A percentile compares a stretch with the other conserved stretches of the same genome.
phyloP scores from a whole-genome alignment of 2,797 vertebrate species.

The Pygocentrus nattereri region DNA sequence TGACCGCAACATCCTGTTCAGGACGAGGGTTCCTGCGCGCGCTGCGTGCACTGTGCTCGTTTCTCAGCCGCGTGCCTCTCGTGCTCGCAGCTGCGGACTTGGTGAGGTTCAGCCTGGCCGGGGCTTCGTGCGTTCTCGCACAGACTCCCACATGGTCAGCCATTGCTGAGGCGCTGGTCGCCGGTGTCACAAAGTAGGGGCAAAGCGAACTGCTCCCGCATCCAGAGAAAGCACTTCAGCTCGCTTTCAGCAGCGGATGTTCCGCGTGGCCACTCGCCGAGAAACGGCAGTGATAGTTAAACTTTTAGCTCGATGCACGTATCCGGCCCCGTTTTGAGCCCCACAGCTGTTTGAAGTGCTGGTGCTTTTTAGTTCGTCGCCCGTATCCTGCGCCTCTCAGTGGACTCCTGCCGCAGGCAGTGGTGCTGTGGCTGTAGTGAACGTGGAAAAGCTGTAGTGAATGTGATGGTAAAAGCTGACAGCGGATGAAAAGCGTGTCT shows the following conservation, averaged over 20 bases:
- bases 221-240: neutral
- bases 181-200: conserved; percentile 24
- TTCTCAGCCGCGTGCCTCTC: conserved; percentile 28
- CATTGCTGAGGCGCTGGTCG: conserved; percentile 45
- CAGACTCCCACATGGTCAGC: conserved; percentile 45
- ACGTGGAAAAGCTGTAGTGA: neutral
- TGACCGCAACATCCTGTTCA: neutral
- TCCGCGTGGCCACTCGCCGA: neutral
- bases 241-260: neutral
- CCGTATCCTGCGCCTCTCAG: neutral
- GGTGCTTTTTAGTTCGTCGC: neutral
- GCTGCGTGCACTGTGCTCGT: too few relatives aligned
- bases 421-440: neutral
- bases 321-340: neutral
- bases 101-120: conserved; percentile 45
- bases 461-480: neutral
- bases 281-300: neutral
- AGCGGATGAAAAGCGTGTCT: neutral
- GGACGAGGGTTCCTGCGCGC: neutral
- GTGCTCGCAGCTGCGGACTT: conserved; percentile 35
- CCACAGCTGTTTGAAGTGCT: neutral
- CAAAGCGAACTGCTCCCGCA: neutral
- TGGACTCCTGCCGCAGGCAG: neutral
- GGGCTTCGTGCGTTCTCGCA: conserved; percentile 57
- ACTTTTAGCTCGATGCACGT: neutral